phyloP scores from a whole-genome alignment of 2,888 invertebrate species.

The Charanyca ferruginea region DNA sequence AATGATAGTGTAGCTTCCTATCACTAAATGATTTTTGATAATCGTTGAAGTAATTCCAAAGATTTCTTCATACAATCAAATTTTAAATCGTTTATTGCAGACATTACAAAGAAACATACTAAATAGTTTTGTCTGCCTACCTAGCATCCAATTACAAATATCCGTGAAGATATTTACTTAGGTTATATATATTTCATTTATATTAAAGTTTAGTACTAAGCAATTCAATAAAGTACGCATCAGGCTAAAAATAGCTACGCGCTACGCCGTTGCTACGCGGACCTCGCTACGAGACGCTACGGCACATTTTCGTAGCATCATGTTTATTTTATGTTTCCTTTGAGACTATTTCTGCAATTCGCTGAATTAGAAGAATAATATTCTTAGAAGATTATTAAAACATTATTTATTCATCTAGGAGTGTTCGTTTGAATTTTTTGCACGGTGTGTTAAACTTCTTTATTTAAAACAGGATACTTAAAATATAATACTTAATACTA shows the following conservation, averaged over 20 bases:
- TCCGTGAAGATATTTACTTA: neutral
- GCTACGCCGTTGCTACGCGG: slow-evolving; percentile 58
- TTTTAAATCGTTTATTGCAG: no score
- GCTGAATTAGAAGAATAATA: neutral
- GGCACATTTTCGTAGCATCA: slow-evolving; percentile 17
- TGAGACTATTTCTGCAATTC: neutral
- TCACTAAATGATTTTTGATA: no score
- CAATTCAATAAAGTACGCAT: slow-evolving; percentile 31
- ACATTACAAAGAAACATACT: neutral
- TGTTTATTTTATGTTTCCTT: slow-evolving; percentile 16
- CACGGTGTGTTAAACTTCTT: neutral
- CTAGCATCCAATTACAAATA: neutral
- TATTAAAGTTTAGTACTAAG: slow-evolving; percentile 15
- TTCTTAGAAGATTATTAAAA: neutral
- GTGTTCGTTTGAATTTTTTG: no score
- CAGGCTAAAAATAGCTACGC: slow-evolving; percentile 42
- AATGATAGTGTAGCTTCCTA: no score
- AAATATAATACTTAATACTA: no score
- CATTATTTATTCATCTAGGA: neutral
- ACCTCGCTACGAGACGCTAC: slow-evolving; percentile 58
- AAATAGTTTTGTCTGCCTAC: neutral
- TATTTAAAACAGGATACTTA: no score
- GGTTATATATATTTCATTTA: slow-evolving; percentile 14
- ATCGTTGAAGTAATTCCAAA: no score
- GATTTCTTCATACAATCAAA: no score